These are phyloP conservation scores for Corbicula japonica DNA, from an alignment of 2,888 invertebrate species.

Conservation along the genomic window DNA sequence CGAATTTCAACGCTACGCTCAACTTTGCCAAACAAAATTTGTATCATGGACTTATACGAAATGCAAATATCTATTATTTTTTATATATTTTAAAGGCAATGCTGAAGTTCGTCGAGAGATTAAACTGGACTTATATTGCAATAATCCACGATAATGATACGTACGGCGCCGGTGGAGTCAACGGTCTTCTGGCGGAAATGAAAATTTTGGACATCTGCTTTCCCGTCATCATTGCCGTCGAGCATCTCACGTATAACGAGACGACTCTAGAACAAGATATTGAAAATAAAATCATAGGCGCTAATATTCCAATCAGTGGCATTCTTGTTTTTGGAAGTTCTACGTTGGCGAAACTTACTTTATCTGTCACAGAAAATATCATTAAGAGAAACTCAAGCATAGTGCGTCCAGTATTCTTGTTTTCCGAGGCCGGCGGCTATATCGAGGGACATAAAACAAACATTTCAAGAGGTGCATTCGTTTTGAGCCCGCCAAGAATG, in stretches of 20 bases:
- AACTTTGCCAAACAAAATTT: no score
- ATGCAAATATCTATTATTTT: no score
- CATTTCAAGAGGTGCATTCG: conserved; percentile 58
- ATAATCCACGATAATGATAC: conserved; percentile 56
- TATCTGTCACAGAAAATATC: conserved; percentile 43
- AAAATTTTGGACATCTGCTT: conserved; percentile 45
- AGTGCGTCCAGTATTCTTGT: conserved; percentile 41
- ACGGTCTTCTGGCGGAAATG: conserved; percentile 18
- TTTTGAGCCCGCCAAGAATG: conserved; percentile 48
- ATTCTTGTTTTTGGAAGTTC: conserved; percentile 49
- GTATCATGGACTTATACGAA: no score
- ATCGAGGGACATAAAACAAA: conserved; percentile 25
- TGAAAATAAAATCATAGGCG: conserved; percentile 7
- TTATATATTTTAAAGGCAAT: no score
- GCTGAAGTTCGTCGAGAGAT: conserved; percentile 15
- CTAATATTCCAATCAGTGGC: conserved; percentile 36
- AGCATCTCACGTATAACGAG: not conserved
- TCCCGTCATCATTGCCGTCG: conserved; percentile 33
- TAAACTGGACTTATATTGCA: conserved; percentile 58
- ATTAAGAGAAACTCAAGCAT: conserved; percentile 7
- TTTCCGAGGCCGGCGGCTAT: conserved; percentile 49
- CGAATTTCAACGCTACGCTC: no score
- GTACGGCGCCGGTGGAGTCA: conserved; percentile 51
- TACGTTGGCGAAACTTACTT: conserved; percentile 13
- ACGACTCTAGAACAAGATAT: conserved; percentile 14